Conservation (phyloP, 2,113 vertebrate species). For the Sapayoa aenigma region DNA sequence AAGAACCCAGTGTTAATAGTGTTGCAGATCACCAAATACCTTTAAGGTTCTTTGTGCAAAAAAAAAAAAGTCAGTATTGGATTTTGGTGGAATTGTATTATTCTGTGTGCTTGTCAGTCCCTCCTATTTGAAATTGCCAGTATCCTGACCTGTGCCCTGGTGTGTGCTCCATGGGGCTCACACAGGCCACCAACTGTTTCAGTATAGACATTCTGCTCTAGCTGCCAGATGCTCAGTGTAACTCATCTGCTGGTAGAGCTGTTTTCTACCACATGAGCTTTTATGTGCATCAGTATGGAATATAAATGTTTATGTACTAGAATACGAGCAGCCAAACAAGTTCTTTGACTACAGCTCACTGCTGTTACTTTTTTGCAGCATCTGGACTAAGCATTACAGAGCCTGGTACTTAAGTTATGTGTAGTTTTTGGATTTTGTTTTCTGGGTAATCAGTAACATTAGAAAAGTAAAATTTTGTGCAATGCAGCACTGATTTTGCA, state of each 20-base stretch:
- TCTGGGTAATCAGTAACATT: neutral
- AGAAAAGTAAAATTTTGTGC: neutral
- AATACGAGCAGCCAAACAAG: neutral
- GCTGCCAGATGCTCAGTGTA: neutral
- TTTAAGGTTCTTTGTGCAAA: neutral
- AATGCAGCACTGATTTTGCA: neutral
- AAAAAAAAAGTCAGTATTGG: neutral
- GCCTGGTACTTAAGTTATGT: neutral
- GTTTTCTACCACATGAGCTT: neutral
- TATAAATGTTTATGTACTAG: neutral
- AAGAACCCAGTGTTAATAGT: neutral
- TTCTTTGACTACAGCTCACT: neutral
- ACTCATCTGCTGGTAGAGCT: neutral
- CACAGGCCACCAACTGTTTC: accelerated
- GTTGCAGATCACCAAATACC: neutral
- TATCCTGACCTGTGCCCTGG: neutral
- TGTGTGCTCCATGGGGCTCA: neutral
- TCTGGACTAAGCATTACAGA: neutral
- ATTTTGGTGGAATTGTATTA: neutral
- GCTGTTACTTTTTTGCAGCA: neutral
- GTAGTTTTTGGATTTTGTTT: neutral
- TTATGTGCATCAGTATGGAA: neutral
- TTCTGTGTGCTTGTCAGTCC: neutral
- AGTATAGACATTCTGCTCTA: neutral
- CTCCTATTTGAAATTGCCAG: neutral